A percentile compares a stretch with the other conserved stretches of the same genome.
These are phyloP conservation scores for Lipotes vexillifer DNA, from an alignment of 2,113 vertebrate species.

Conservation along the genomic window DNA sequence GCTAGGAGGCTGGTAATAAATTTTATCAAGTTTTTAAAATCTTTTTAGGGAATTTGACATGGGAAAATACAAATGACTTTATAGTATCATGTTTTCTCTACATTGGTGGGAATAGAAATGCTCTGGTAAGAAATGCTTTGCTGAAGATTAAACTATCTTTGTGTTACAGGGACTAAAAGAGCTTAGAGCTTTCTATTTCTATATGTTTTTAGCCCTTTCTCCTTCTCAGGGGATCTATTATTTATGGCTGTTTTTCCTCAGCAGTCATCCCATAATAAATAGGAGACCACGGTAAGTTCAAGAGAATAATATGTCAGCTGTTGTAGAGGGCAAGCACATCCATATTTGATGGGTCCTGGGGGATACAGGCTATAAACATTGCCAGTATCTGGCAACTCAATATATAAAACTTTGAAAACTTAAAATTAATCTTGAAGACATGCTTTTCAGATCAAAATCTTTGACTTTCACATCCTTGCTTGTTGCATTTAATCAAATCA, in stretches of 20 bases:
- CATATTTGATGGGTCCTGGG: too few species aligned
- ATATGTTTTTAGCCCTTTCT: background rate
- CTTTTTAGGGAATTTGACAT: background rate
- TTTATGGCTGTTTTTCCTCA: background rate
- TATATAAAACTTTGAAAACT: background rate
- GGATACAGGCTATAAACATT: background rate
- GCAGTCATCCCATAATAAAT: background rate
- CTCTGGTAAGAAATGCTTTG: background rate
- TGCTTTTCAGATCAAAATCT: background rate
- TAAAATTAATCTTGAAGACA: background rate
- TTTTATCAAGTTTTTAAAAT: background rate
- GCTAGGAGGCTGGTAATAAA: conserved; percentile 85
- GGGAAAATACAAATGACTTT: background rate
- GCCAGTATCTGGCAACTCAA: background rate
- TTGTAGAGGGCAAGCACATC: background rate
- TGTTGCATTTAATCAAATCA: background rate
- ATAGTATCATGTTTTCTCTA: background rate
- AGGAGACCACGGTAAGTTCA: background rate
- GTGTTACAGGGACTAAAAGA: background rate
- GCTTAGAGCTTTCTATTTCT: background rate
- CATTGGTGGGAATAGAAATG: background rate
- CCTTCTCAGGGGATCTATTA: background rate
- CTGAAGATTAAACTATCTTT: background rate
- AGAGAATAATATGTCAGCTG: background rate
- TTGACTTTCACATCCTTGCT: background rate